These are phyloP conservation scores for Meloidogyne chitwoodi DNA, from an alignment of 1,140 invertebrate genomes.

Conservation along the genomic window DNA sequence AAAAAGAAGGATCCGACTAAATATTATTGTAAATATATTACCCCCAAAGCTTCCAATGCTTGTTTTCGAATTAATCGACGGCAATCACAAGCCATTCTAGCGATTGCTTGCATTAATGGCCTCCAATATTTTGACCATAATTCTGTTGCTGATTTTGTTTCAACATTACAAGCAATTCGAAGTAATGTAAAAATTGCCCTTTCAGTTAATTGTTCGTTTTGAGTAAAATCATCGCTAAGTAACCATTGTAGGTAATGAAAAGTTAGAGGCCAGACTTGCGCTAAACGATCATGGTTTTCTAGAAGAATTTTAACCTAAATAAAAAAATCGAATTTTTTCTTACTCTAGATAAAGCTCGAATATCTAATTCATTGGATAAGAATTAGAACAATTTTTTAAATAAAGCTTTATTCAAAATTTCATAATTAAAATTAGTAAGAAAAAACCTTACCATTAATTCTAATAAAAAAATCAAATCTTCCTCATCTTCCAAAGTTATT, in stretches of 20 bases:
- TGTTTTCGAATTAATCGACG: constrained; percentile 80
- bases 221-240: constrained; percentile 33
- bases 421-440: neutral
- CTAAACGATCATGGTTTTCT: constrained; percentile 83
- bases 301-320: constrained; percentile 75
- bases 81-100: constrained; percentile 82
- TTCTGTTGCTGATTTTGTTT: neutral
- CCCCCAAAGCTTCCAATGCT: constrained; percentile 72
- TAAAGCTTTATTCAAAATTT: too few species aligned
- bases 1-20: neutral
- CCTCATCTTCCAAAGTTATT: constrained; percentile 68
- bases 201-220: constrained; percentile 71
- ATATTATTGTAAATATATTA: neutral
- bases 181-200: constrained; percentile 81
- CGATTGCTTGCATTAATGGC: constrained; percentile 69
- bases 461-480: constrained; percentile 82
- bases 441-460: constrained; percentile 71
- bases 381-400: too few species aligned
- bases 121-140: constrained; percentile 27
- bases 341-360: too few species aligned
- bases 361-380: too few species aligned
- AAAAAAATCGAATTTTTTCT: too few species aligned
- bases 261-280: constrained; percentile 76
- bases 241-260: constrained; percentile 67
- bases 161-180: constrained; percentile 72